A percentile compares a stretch with the other conserved stretches of the same genome.
These are phyloP conservation scores for Zaprionus ornatus DNA, from an alignment of 1,140 invertebrate genomes.

Conservation along the genomic window DNA sequence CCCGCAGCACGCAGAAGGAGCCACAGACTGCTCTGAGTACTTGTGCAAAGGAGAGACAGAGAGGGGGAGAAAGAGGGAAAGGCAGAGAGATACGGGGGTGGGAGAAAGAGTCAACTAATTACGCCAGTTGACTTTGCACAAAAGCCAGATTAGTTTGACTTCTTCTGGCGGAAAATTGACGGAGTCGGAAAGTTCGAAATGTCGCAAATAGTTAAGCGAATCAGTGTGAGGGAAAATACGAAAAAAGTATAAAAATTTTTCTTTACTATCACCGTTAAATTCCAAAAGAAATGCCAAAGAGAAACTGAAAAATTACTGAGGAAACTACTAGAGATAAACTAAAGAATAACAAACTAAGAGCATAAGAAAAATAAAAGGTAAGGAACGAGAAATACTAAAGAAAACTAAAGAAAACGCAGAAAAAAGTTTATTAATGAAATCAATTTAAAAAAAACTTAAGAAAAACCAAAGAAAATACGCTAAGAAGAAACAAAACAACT, in stretches of 20 bases:
- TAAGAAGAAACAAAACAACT: not conserved
- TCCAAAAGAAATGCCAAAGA: not conserved
- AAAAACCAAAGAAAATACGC: not conserved
- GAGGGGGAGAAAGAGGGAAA: not conserved
- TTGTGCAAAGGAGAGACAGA: not conserved
- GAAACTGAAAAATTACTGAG: too few relatives aligned
- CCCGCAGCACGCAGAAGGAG: not conserved
- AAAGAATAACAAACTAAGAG: too few relatives aligned
- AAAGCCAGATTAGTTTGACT: conserved; percentile 17
- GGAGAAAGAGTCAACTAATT: conserved; percentile 32
- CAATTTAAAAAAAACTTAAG: not conserved
- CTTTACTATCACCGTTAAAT: not conserved
- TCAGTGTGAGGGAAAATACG: not conserved
- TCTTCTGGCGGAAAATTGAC: not conserved
- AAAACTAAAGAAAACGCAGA: not conserved
- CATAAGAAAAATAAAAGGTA: too few relatives aligned
- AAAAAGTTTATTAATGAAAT: not conserved
- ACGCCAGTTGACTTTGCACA: conserved; percentile 25
- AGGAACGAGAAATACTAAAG: not conserved
- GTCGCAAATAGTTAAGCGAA: not conserved
- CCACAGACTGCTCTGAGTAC: not conserved
- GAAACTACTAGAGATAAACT: too few relatives aligned
- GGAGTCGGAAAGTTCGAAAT: not conserved
- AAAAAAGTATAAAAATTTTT: not conserved
- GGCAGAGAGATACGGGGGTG: not conserved